Conservation (phyloP, 2,888 invertebrate species). For the Megastigmus dorsalis region DNA sequence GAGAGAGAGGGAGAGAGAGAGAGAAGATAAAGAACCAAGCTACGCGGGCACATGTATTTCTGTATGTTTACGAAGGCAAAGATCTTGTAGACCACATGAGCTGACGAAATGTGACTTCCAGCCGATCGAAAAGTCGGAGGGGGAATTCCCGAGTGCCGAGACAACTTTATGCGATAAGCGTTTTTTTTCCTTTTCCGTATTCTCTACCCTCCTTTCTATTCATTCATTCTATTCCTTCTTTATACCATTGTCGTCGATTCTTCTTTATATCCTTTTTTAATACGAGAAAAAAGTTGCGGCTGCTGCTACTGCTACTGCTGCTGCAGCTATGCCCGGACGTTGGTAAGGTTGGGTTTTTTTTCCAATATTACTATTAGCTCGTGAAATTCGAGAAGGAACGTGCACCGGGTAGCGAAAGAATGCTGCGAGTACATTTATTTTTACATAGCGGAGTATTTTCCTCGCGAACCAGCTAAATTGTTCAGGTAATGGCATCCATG, state of each 20-base stretch:
- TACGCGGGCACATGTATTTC: neutral
- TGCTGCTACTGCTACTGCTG: no score
- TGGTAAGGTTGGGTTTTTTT: neutral
- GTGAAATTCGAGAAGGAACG: constrained; percentile 2
- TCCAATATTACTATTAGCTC: constrained; percentile 17
- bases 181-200: neutral
- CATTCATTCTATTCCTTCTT: neutral
- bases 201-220: neutral
- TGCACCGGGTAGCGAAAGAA: neutral
- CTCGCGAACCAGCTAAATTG: neutral
- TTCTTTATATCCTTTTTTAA: constrained; percentile 5
- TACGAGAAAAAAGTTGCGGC: neutral
- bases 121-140: constrained; percentile 19
- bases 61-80: neutral
- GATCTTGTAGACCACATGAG: neutral
- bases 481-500: neutral
- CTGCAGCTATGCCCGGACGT: no score
- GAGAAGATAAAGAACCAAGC: no score
- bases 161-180: constrained; percentile 20
- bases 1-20: no score
- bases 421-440: constrained; percentile 2
- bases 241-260: constrained; percentile 7
- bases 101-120: constrained; percentile 5
- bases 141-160: neutral
- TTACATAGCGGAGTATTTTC: neutral